Evolutionary conservation across 2,797 vertebrate genomes (phyloP).

Genomic region (Nannoperca obscura): DNA sequence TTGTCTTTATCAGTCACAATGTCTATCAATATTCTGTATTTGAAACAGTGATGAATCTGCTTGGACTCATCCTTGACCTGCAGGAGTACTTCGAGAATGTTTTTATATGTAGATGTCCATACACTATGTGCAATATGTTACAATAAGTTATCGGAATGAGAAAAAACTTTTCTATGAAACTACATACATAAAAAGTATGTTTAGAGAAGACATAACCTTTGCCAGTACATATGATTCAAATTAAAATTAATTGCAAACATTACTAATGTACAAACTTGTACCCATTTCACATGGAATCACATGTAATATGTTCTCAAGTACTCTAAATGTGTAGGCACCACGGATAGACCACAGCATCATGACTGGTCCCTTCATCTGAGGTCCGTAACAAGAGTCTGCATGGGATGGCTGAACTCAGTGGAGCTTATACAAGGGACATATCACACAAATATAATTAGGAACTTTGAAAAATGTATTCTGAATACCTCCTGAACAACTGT

Average conservation of each 20-base stretch:
- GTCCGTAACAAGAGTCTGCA: constrained; percentile 96
- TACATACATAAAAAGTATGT: not conserved
- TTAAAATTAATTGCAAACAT: constrained; percentile 12
- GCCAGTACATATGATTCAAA: not conserved
- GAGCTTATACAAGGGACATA: constrained; percentile 37
- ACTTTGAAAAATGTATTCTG: not conserved
- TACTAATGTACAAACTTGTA: not conserved
- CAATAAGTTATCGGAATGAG: not conserved
- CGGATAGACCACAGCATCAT: constrained; percentile 91
- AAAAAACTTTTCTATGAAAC: not conserved
- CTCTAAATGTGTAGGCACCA: constrained; percentile 50
- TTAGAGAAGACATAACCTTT: not conserved
- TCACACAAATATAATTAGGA: not conserved
- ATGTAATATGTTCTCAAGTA: constrained; percentile 34
- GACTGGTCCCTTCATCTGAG: constrained; percentile 88
- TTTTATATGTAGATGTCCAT: not conserved
- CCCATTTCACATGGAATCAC: not conserved
- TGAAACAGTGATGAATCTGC: constrained; percentile 86
- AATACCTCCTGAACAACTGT: not conserved
- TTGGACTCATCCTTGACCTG: constrained; percentile 77
- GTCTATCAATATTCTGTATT: constrained; percentile 73
- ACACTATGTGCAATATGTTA: not conserved
- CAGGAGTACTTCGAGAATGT: constrained; percentile 46
- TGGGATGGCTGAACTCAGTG: constrained; percentile 85
- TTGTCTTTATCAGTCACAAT: constrained; percentile 76